Conservation (phyloP, 2,113 vertebrate species). For the Crotophaga sulcirostris region DNA sequence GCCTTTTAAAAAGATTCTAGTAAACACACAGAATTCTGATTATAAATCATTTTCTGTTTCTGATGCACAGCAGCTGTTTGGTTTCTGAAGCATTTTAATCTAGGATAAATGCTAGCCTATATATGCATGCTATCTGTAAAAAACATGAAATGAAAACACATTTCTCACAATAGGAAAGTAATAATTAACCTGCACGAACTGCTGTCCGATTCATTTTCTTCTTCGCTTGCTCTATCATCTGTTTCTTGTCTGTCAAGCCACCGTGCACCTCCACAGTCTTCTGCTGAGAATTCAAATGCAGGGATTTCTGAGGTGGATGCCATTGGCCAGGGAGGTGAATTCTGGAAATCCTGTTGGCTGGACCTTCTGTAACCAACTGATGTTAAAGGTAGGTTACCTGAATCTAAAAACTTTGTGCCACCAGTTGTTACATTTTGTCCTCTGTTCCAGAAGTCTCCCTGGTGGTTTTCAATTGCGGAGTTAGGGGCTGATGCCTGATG, state of each 20-base stretch:
- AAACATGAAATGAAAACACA: not conserved
- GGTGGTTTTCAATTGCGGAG: slow-evolving; percentile 75
- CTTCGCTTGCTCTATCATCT: slow-evolving; percentile 80
- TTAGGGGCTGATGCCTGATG: slow-evolving; percentile 85
- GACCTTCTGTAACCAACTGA: slow-evolving; percentile 82
- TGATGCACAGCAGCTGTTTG: not conserved
- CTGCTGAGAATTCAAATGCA: slow-evolving; percentile 79
- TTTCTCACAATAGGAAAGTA: slow-evolving; percentile 68
- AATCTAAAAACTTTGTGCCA: slow-evolving; percentile 87
- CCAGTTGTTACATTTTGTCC: slow-evolving; percentile 75
- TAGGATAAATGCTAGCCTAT: not conserved
- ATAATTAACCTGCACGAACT: slow-evolving; percentile 92
- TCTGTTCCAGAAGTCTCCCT: slow-evolving; percentile 85
- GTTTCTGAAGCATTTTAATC: not conserved
- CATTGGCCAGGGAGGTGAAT: slow-evolving; percentile 85
- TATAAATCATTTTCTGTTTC: not conserved
- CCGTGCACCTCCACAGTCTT: slow-evolving; percentile 72
- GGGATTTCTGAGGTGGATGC: slow-evolving; percentile 85
- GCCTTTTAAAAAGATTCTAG: not conserved
- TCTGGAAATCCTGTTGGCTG: slow-evolving; percentile 90
- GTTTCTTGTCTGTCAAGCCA: slow-evolving; percentile 76
- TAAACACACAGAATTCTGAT: not conserved
- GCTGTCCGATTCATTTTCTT: slow-evolving; percentile 90
- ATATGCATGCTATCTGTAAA: not conserved
- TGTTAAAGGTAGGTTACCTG: slow-evolving; percentile 76